Percentiles rank a stretch among this genome's conserved stretches.
Evolutionary conservation across 35 echinoderm and acorn worm species (phyloP).

Genomic region (Diadema setosum): DNA sequence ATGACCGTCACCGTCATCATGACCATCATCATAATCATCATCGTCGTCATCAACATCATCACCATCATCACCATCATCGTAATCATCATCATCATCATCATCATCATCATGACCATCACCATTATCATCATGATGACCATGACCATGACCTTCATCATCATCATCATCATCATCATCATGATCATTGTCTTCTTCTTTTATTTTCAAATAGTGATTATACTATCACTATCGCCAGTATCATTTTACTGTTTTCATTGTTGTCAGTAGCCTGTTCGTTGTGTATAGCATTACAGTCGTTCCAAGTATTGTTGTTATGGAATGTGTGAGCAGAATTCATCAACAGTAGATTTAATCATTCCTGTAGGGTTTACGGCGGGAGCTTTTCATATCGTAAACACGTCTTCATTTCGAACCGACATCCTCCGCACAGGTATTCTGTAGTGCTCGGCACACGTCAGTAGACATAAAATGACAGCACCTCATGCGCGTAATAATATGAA

Average conservation of each 20-base stretch:
- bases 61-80: background rate
- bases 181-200: background rate
- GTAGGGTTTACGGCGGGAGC: too few species aligned
- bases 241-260: background rate
- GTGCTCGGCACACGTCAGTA: too few species aligned
- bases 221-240: background rate
- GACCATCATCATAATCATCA: background rate
- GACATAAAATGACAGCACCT: too few species aligned
- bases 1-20: background rate
- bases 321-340: background rate
- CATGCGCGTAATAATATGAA: too few species aligned
- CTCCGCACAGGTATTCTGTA: too few species aligned
- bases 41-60: background rate
- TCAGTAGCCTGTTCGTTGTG: background rate
- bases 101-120: background rate
- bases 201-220: background rate
- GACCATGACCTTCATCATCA: background rate
- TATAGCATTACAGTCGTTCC: background rate
- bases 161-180: background rate
- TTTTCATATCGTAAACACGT: too few species aligned
- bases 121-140: background rate
- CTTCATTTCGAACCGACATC: too few species aligned
- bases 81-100: background rate
- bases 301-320: background rate
- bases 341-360: too few species aligned